Evolutionary conservation across 23 tunicate species (phyloP), one percentile per base, ranked within the genome.

Genomic region (Trididemnum clinides): DNA sequence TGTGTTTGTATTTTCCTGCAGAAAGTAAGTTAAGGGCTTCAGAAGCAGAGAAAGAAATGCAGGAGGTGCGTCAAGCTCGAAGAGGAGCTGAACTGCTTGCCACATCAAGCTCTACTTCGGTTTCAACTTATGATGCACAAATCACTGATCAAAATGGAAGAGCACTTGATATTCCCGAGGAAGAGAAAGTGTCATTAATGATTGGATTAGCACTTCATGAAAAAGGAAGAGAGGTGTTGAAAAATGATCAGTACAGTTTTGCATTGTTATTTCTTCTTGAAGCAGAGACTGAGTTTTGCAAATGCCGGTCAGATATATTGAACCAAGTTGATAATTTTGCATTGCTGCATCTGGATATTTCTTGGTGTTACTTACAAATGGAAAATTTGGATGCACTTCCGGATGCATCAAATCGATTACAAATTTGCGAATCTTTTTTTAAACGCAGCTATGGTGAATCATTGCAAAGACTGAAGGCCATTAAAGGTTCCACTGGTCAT

Each of bases 311-410:
- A 10, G 85, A 87, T 28, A 87, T 92, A 29, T 49, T 92, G 51
- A 82, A 91, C 26, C 50, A 74, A 50, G 97, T 92, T 0, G 97
- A 92, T 65, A 92, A 92, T 54, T 92, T 90, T 87, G 97, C 97
- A 57, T 87, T 92, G 50, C 77, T 92, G 28, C 78, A 87, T 54
- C 76, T 92, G 28, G 97, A 92, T 74, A 92, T 92, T 4, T 78
- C 82, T 25, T 92, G 97, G 97, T 92, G 97, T 78, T 88, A 92
- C 39, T 66, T 92, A 19, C 78, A 86, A 33, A 26, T 90, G 73
- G 84, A 92, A 64, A 92, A 92, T 82, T 39, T 92, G 0, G 86
- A 85, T 33, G 91, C 92, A 0, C 64, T 92, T 0, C 97, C 88
- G 20, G 92, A 88, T 78, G 92, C 87, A 0, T 30, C 39, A 21